Percentiles rank a stretch among this genome's conserved stretches.
Evolutionary conservation across 37 sponge, comb jelly and placozoan genomes (phyloP).

Genomic region (Petrosia ficiformis): DNA sequence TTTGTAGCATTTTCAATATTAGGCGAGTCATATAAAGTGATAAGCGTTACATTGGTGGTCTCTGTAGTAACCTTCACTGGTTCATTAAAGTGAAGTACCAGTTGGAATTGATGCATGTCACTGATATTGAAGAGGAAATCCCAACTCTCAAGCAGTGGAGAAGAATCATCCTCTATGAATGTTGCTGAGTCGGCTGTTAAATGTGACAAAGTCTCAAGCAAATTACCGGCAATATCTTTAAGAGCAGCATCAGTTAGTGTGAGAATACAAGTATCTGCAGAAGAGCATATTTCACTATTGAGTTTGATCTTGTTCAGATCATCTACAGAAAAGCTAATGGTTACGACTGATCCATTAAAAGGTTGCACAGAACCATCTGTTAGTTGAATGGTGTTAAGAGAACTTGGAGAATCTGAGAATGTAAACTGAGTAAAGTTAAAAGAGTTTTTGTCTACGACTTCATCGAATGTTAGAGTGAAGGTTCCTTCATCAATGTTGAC

Average conservation of each 20-base stretch:
- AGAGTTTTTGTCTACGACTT: constrained; percentile 50
- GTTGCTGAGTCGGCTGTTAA: not conserved
- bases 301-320: constrained; percentile 65
- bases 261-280: constrained; percentile 27
- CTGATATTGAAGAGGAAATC: constrained; percentile 32
- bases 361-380: constrained; percentile 19
- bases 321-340: constrained; percentile 23
- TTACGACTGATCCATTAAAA: constrained; percentile 46
- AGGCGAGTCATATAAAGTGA: constrained; percentile 25
- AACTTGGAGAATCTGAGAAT: constrained; percentile 3
- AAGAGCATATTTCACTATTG: constrained; percentile 34
- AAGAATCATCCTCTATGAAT: constrained; percentile 24
- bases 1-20: constrained; percentile 1
- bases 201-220: constrained; percentile 18
- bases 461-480: constrained; percentile 77
- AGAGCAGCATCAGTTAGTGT: constrained; percentile 27
- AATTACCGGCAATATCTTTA: constrained; percentile 73
- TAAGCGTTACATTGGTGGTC: constrained; percentile 29
- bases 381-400: constrained; percentile 2
- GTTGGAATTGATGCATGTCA: not conserved
- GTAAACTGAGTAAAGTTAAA: constrained; percentile 51
- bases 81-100: constrained; percentile 63
- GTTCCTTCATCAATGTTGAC: constrained; percentile 60
- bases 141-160: constrained; percentile 67
- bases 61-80: constrained; percentile 30